A percentile compares a stretch with the other conserved stretches of the same genome.
Evolutionary conservation across 2,797 vertebrate genomes (phyloP).

Genomic region (Tapirus indicus): DNA sequence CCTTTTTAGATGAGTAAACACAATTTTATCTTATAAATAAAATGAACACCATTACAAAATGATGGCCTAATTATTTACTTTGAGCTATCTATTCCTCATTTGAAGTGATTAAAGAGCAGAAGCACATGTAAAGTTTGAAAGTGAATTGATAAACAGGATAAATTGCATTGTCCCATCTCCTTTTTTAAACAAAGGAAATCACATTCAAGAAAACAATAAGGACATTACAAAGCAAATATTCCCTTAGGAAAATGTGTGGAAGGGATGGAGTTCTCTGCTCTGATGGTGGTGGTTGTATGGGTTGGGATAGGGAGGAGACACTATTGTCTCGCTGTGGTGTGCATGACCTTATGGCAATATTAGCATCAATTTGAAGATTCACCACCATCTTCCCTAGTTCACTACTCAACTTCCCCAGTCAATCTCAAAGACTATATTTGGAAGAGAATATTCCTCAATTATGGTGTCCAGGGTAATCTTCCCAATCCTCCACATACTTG

Average conservation of each 20-base stretch:
- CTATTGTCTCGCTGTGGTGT: neutral
- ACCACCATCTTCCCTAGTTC: neutral
- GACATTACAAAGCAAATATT: neutral
- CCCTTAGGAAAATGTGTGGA: neutral
- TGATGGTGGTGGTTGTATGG: rapidly evolving
- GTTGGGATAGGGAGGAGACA: neutral
- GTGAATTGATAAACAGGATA: neutral
- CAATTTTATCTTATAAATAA: neutral
- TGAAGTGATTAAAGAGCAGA: neutral
- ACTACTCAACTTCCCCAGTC: neutral
- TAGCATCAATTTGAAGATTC: neutral
- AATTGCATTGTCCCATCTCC: neutral
- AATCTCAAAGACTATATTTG: neutral
- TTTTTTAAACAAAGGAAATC: neutral
- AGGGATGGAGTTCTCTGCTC: neutral
- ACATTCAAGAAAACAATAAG: neutral
- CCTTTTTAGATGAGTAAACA: neutral
- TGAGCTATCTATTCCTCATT: neutral
- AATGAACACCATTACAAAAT: neutral
- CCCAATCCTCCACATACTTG: neutral
- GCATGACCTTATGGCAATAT: neutral
- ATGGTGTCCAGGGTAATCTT: neutral
- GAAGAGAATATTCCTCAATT: neutral
- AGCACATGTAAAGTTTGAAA: neutral
- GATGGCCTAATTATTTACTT: neutral